Conservation (phyloP, 1,140 invertebrate species). For the Lucilia sericata region DNA sequence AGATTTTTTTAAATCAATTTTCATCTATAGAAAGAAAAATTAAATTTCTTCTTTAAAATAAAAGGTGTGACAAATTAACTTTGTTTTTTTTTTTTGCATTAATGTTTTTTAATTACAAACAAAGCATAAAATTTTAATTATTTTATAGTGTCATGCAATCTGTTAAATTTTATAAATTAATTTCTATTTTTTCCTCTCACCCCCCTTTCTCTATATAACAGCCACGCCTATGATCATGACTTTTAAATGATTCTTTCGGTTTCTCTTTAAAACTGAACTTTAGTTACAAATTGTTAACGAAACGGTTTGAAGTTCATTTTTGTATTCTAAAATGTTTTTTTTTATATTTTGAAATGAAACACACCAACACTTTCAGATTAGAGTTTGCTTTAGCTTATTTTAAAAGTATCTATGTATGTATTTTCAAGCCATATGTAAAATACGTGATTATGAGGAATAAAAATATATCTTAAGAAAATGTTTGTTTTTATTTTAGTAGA, state of each 20-base stretch:
- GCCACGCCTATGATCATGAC: neutral
- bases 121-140: too few relatives aligned
- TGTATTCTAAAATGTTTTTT: constrained; percentile 3
- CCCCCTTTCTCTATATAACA: neutral
- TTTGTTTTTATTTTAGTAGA: neutral
- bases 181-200: neutral
- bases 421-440: neutral
- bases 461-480: neutral
- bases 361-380: too few relatives aligned
- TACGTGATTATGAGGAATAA: neutral
- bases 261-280: neutral
- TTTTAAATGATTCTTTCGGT: neutral
- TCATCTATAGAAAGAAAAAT: too few relatives aligned
- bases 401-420: neutral
- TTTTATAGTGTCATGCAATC: too few relatives aligned
- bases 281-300: neutral
- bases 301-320: constrained; percentile 25
- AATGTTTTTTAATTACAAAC: too few relatives aligned
- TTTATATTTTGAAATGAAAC: neutral
- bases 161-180: neutral
- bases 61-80: neutral
- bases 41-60: too few relatives aligned
- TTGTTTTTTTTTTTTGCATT: neutral
- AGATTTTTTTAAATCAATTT: too few relatives aligned
- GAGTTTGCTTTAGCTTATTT: too few relatives aligned